Base-by-base conservation (phyloP, 2,113 vertebrate species). In the Lophochroa leadbeateri region DNA sequence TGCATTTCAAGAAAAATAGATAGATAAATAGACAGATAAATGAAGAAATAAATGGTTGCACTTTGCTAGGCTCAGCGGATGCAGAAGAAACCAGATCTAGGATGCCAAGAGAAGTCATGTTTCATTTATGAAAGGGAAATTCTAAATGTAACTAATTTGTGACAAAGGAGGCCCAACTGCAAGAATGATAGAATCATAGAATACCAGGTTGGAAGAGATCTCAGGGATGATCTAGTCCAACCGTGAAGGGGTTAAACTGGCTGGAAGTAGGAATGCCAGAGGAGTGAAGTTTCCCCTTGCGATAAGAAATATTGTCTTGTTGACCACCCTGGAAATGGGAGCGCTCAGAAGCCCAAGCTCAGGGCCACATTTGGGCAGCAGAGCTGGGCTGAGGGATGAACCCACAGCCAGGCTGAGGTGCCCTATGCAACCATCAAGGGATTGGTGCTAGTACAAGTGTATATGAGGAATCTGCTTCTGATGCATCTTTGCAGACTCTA, bases 321-420 rank as follows among this genome's bases (percentile, higher is more conserved):
- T 33, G 21, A 33, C 7, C 25, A n/a, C 31, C 17, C 58, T 37
- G 68, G 13, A 69, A 47, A 43, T 0, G 28, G 50, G 14, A 86
- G 27, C 5, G 2, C 44, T 24, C 25, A 52, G 21, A 9, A 7
- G 13, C 20, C 15, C 23, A 75, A 53, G 6, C 8, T 61, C 55
- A 29, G 44, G 5, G 9, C 4, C 35, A 10, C 10, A 7, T 50
- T 46, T 77, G 25, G 12, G 11, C 13, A 70, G 18, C 17, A 71
- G 41, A 50, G 10, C 9, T 63, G 27, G n/a, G 16, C 21, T 44
- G 13, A 6, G 5, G 13, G n/a, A 37, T 15, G 14, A 17, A 35
- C 19, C 28, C 43, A 31, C 0, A 0, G 6, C 18, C 31, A 81
- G 27, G 16, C 14, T n/a, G 33, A 70, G 9, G 24, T 25, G 12